phyloP scores from a whole-genome alignment of 2,888 invertebrate species.

The Sylvicola fuscatus region DNA sequence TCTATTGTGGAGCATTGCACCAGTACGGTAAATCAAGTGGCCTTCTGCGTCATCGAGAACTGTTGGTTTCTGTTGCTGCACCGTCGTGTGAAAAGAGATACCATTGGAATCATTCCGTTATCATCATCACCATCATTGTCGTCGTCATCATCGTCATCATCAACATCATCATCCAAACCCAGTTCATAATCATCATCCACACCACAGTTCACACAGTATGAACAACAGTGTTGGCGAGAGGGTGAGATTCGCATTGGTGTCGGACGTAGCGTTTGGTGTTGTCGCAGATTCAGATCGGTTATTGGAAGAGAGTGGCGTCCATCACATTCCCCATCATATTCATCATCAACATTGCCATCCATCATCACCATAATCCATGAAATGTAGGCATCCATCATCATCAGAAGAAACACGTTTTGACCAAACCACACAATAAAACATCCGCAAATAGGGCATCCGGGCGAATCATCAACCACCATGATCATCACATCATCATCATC shows the following conservation, averaged over 20 bases:
- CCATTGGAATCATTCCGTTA: not conserved
- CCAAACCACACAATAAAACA: slow-evolving; percentile 2
- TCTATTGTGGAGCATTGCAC: slow-evolving; percentile 98
- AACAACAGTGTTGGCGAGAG: too few relatives aligned
- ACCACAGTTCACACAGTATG: not conserved
- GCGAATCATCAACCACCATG: too few relatives aligned
- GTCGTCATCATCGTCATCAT: slow-evolving; percentile 12
- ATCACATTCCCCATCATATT: slow-evolving; percentile 12
- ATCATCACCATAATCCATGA: slow-evolving; percentile 34
- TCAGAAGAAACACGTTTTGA: slow-evolving; percentile 2
- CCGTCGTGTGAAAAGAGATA: slow-evolving; percentile 5
- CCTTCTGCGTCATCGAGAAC: slow-evolving; percentile 99
- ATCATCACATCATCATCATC: slow-evolving; percentile 16
- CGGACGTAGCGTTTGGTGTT: slow-evolving; percentile 7
- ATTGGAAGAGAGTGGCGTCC: slow-evolving; percentile 4
- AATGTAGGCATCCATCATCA: slow-evolving; percentile 13
- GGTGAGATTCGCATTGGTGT: slow-evolving; percentile 7
- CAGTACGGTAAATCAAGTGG: slow-evolving; percentile 97
- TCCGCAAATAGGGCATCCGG: too few relatives aligned
- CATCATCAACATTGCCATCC: slow-evolving; percentile 23
- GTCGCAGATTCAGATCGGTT: too few relatives aligned
- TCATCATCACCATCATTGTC: slow-evolving; percentile 5
- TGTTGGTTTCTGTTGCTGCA: slow-evolving; percentile 38
- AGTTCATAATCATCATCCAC: not conserved
- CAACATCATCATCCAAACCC: slow-evolving; percentile 24